Conservation (phyloP, 2,113 vertebrate species). For the Agelaius tricolor region DNA sequence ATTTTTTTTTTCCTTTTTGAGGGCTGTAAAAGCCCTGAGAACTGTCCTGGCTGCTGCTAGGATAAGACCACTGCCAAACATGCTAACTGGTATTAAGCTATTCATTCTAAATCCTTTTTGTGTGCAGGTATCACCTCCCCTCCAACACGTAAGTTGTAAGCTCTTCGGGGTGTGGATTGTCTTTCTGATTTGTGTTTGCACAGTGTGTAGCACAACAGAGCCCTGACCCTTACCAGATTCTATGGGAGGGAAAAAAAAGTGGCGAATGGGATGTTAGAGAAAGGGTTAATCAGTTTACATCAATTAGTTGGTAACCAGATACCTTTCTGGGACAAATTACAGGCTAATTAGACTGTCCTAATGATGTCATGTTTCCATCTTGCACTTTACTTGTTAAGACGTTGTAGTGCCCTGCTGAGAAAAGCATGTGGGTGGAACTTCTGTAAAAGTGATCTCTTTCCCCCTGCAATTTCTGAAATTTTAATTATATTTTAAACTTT, state of each 20-base stretch:
- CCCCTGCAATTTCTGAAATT: background rate
- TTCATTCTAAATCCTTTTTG: conserved; percentile 27
- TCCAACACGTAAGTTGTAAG: background rate
- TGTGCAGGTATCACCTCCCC: conserved; percentile 39
- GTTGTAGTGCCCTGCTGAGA: conserved; percentile 20
- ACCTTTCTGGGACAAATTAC: conserved; percentile 54
- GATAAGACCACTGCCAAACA: conserved; percentile 10
- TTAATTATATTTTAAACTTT: background rate
- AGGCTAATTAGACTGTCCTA: conserved; percentile 56
- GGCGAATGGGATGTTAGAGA: conserved; percentile 16
- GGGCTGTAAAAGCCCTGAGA: background rate
- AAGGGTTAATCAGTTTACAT: conserved; percentile 66
- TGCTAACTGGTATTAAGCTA: background rate
- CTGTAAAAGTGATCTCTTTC: background rate
- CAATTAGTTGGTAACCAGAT: conserved; percentile 58
- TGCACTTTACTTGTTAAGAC: conserved; percentile 50
- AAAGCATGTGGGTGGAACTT: background rate
- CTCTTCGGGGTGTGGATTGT: background rate
- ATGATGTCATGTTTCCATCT: conserved; percentile 61
- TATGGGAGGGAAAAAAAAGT: conserved; percentile 28
- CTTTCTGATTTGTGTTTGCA: conserved; percentile 51
- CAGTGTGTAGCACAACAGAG: conserved; percentile 44
- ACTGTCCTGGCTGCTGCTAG: background rate
- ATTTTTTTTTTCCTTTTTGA: background rate
- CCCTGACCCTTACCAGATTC: conserved; percentile 43